These are phyloP conservation scores for Nemotelus pantherinus DNA, from an alignment of 2,888 invertebrate genomes.

Conservation along the genomic window DNA sequence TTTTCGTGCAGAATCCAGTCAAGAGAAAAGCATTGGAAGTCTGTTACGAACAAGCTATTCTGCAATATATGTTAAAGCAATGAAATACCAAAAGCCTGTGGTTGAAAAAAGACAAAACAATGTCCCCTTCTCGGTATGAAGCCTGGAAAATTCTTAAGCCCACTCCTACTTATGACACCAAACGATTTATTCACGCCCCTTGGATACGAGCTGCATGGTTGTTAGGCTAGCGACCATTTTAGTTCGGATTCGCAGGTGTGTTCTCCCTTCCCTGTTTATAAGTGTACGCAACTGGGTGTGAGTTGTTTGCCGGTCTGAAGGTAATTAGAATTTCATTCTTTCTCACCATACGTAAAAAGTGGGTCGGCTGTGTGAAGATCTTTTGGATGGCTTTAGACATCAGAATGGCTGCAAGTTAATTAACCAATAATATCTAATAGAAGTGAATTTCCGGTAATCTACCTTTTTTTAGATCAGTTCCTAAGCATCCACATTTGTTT, in stretches of 20 bases:
- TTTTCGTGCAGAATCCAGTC: too few species aligned
- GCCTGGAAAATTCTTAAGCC: too few species aligned
- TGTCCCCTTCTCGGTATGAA: too few species aligned
- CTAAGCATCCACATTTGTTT: too few species aligned
- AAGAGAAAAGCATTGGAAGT: too few species aligned
- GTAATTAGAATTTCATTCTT: conserved; percentile 1
- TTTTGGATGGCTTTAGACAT: background rate
- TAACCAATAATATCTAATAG: conserved; percentile 27
- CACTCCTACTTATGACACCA: too few species aligned
- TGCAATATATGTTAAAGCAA: background rate
- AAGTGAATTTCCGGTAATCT: conserved; percentile 19
- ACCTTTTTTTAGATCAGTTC: too few species aligned
- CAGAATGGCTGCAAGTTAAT: conserved; percentile 30
- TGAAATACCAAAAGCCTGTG: background rate
- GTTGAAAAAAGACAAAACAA: background rate
- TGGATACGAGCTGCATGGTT: conserved; percentile 15
- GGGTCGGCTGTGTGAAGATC: conserved; percentile 8
- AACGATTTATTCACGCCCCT: conserved; percentile 13
- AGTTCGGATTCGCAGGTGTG: conserved; percentile 6
- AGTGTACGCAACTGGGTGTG: conserved; percentile 3
- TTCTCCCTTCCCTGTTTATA: conserved; percentile 1
- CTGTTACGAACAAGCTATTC: background rate
- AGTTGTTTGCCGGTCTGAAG: conserved; percentile 11
- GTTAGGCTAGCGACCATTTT: conserved; percentile 42
- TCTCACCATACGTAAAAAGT: background rate